A percentile compares a stretch with the other conserved stretches of the same genome.
Evolutionary conservation across 2,888 invertebrate genomes (phyloP).

Genomic region (Nemoura dubitans): DNA sequence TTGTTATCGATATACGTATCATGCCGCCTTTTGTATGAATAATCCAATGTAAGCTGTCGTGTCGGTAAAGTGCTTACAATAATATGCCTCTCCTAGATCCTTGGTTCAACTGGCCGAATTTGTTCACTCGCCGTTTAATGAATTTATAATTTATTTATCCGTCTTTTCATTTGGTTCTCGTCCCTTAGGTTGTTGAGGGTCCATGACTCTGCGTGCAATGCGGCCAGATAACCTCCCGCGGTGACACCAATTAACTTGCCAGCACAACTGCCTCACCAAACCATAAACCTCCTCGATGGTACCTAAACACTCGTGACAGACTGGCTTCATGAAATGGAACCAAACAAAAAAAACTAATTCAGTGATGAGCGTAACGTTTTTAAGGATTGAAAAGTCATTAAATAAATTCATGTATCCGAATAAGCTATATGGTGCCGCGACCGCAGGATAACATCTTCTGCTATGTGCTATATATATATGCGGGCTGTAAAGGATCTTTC

Average conservation of each 20-base stretch:
- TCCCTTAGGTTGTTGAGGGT: background rate
- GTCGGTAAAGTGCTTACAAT: background rate
- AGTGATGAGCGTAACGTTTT: slow-evolving; percentile 21
- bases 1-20: background rate
- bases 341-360: slow-evolving; percentile 30
- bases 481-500: background rate
- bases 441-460: background rate
- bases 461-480: background rate
- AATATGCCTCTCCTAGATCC: background rate
- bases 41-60: background rate
- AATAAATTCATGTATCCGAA: slow-evolving; percentile 14
- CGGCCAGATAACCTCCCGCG: slow-evolving; percentile 37
- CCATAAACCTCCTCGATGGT: background rate
- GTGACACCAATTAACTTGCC: slow-evolving; percentile 47
- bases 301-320: slow-evolving; percentile 42
- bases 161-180: background rate
- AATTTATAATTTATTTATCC: slow-evolving; percentile 27
- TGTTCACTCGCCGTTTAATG: background rate
- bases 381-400: slow-evolving; percentile 24
- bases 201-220: background rate
- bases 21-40: background rate
- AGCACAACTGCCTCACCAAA: slow-evolving; percentile 18
- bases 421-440: slow-evolving; percentile 7
- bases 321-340: slow-evolving; percentile 7
- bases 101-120: background rate